A percentile compares a stretch with the other conserved stretches of the same genome.
phyloP scores from a whole-genome alignment of 2,888 invertebrate species.

The Latheticus oryzae region DNA sequence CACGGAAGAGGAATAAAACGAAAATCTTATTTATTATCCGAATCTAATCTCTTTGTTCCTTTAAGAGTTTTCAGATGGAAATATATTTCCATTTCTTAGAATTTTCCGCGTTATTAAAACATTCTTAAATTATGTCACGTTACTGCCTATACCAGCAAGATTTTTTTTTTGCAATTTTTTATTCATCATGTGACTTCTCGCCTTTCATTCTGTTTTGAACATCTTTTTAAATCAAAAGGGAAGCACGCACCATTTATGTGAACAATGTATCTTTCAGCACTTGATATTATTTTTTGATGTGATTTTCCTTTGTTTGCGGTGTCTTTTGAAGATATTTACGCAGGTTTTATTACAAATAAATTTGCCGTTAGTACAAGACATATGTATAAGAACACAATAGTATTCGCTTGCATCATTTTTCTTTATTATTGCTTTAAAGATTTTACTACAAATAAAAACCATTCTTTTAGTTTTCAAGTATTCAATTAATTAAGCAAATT shows the following conservation, averaged over 20 bases:
- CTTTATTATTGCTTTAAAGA: constrained; percentile 21
- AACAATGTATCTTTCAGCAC: constrained; percentile 36
- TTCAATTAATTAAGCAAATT: no score
- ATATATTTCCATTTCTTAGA: constrained; percentile 4
- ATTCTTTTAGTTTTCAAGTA: no score
- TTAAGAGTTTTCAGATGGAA: constrained; percentile 2
- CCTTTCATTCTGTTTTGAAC: constrained; percentile 23
- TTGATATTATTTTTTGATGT: constrained; percentile 42
- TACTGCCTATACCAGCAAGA: neutral
- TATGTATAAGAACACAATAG: constrained; percentile 26
- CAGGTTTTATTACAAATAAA: constrained; percentile 42
- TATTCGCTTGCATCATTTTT: constrained; percentile 11
- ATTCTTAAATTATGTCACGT: neutral
- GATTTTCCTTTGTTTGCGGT: constrained; percentile 42
- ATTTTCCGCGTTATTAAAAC: neutral
- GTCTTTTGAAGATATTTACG: constrained; percentile 39
- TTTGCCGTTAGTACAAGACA: constrained; percentile 28
- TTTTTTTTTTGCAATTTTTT: constrained; percentile 4
- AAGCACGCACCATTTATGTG: constrained; percentile 32
- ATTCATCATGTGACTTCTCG: constrained; percentile 34
- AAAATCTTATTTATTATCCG: constrained; percentile 4
- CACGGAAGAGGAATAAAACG: neutral
- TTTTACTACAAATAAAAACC: no score
- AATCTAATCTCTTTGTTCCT: neutral
- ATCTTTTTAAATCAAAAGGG: constrained; percentile 24